A percentile compares a stretch with the other conserved stretches of the same genome.
Conservation (phyloP, 2,113 vertebrate species). For the Nymphicus hollandicus region DNA sequence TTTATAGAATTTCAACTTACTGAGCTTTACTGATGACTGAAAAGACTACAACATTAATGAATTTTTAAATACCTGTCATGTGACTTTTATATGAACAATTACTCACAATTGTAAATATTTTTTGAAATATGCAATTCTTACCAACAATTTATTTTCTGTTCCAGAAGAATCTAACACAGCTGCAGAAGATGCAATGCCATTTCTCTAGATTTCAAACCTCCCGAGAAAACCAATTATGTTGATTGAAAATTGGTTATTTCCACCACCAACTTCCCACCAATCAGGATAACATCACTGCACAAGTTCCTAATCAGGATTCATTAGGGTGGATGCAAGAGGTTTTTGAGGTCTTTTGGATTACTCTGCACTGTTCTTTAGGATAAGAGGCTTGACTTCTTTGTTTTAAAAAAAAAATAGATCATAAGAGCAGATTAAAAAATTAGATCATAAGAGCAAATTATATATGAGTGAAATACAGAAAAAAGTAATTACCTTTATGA, state of each 20-base stretch:
- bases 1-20: neutral
- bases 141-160: neutral
- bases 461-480: neutral
- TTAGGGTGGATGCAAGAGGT: neutral
- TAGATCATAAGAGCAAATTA: neutral
- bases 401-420: neutral
- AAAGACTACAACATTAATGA: neutral
- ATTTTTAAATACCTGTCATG: neutral
- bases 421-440: neutral
- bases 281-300: neutral
- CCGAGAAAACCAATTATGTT: neutral
- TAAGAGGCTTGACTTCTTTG: neutral
- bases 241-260: slow-evolving; percentile 53
- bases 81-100: neutral
- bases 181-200: neutral
- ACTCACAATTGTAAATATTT: neutral
- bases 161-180: neutral
- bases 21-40: neutral
- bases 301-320: slow-evolving; percentile 9
- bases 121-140: neutral
- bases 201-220: slow-evolving; percentile 1
- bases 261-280: slow-evolving; percentile 28
- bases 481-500: neutral
- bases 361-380: neutral
- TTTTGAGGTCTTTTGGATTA: neutral